A percentile compares a stretch with the other conserved stretches of the same genome.
phyloP scores from a whole-genome alignment of 2,888 invertebrate species.

The Spialia ferax region DNA sequence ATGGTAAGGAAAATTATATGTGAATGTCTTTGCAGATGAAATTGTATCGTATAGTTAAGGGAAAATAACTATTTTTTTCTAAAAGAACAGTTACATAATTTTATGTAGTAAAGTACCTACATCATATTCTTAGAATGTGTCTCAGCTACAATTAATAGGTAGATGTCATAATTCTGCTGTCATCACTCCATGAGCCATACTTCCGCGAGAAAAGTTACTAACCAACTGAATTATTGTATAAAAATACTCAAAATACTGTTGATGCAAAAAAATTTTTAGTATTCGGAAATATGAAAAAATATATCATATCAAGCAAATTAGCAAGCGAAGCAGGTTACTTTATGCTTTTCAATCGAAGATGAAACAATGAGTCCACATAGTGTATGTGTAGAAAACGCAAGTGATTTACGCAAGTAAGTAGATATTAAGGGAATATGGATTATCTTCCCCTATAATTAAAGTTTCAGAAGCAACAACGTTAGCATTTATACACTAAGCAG shows the following conservation, averaged over 20 bases:
- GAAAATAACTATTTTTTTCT: not conserved
- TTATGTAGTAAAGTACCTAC: not conserved
- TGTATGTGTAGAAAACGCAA: not conserved
- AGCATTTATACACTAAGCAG: conserved; percentile 24
- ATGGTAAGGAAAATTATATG: not conserved
- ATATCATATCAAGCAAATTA: not conserved
- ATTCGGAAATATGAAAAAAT: no score
- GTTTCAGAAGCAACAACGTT: conserved; percentile 59
- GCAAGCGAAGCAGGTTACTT: no score
- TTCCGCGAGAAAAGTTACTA: conserved; percentile 15
- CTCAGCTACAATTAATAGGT: conserved; percentile 25
- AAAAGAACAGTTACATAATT: not conserved
- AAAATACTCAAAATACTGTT: no score
- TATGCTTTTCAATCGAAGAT: no score
- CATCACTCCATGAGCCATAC: conserved; percentile 24
- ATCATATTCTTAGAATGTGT: conserved; percentile 8
- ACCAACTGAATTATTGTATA: no score
- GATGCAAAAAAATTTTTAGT: no score
- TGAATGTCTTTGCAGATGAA: not conserved
- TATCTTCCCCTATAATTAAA: conserved; percentile 2
- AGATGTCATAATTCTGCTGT: not conserved
- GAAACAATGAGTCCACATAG: no score
- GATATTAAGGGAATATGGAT: no score
- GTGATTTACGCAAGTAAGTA: not conserved
- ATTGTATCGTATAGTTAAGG: not conserved